Conservation (phyloP, 2,888 invertebrate species). For the Leuctra nigra region DNA sequence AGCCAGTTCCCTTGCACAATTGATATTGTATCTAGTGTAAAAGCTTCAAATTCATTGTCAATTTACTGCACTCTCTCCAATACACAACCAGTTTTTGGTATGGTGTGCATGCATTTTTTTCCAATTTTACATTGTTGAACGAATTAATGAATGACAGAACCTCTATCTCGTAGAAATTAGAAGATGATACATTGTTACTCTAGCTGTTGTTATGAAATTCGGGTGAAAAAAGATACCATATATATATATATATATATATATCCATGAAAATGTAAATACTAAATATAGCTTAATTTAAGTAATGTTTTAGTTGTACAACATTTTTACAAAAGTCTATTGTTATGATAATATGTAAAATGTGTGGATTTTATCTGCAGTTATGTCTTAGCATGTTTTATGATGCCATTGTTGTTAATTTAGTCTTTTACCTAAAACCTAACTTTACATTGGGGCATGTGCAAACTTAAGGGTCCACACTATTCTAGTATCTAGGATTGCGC, state of each 20-base stretch:
- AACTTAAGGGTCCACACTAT: constrained; percentile 15
- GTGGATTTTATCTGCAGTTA: constrained; percentile 22
- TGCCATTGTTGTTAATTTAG: constrained; percentile 22
- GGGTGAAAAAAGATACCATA: constrained; percentile 24
- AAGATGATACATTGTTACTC: constrained; percentile 20
- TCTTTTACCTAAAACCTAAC: constrained; percentile 15
- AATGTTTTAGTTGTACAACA: constrained; percentile 25
- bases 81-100: not conserved
- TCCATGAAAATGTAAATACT: too few relatives aligned
- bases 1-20: too few relatives aligned
- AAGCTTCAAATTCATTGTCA: not conserved
- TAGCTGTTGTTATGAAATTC: constrained; percentile 20
- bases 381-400: constrained; percentile 22
- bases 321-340: constrained; percentile 24
- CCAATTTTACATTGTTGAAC: constrained; percentile 9
- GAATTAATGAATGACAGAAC: constrained; percentile 1
- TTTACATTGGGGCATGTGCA: constrained; percentile 24
- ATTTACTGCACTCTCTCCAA: not conserved
- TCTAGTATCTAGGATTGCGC: too few relatives aligned
- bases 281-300: constrained; percentile 21
- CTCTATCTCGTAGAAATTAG: too few relatives aligned
- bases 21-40: not conserved
- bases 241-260: too few relatives aligned
- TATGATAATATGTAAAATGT: constrained; percentile 19
- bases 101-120: not conserved